phyloP scores from a whole-genome alignment of 2,797 vertebrate genomes.

The Halcyon leucocephala region DNA sequence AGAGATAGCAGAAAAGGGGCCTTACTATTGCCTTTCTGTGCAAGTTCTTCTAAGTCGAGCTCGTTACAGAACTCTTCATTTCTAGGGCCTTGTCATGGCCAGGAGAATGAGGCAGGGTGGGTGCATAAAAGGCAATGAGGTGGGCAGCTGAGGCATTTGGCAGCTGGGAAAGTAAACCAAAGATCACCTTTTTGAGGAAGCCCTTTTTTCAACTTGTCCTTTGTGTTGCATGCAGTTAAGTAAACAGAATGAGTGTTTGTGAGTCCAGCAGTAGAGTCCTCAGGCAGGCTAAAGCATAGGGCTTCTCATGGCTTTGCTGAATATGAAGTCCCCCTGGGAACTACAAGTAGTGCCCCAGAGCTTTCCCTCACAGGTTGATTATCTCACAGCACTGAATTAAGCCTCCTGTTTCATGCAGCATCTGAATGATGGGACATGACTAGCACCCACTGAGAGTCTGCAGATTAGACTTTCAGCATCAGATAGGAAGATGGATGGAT shows the following conservation, averaged over 20 bases:
- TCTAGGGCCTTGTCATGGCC: not conserved
- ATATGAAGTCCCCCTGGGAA: not conserved
- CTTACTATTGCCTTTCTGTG: not conserved
- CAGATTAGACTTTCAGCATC: not conserved
- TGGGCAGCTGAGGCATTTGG: not conserved
- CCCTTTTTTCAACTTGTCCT: not conserved
- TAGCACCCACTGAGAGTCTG: not conserved
- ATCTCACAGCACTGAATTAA: not conserved
- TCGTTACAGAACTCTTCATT: not conserved
- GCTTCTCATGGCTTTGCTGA: not conserved
- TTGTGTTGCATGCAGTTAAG: not conserved
- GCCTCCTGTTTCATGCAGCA: not conserved
- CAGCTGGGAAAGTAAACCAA: not conserved
- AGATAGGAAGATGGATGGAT: not conserved
- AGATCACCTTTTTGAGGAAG: not conserved
- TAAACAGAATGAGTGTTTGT: not conserved
- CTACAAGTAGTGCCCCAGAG: not conserved
- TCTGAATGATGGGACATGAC: not conserved
- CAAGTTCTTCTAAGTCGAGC: not conserved
- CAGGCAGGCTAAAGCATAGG: not conserved
- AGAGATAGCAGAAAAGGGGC: not conserved
- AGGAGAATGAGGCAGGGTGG: not conserved
- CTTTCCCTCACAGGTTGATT: not conserved
- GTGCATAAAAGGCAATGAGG: not conserved
- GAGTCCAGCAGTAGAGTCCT: not conserved